Base-by-base conservation (phyloP, 2,888 invertebrate species). In the Pandemis heparana region DNA sequence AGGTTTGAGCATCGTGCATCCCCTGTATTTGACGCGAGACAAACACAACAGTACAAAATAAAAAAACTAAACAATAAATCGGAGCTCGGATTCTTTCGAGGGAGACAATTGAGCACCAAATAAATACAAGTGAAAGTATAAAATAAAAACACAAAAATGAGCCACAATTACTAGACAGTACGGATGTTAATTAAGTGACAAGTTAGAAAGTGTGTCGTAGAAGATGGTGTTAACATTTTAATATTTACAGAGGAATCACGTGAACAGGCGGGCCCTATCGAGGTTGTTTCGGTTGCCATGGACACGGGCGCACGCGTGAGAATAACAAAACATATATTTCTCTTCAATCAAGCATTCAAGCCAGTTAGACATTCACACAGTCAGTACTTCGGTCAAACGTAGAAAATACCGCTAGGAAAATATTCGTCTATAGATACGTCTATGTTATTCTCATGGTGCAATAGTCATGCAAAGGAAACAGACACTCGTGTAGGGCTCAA, bases 1-100 rank as follows among this genome's bases (percentile, higher is more conserved):
- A 89, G 89, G 85, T 87, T 86, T 84, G 89, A 94, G 94, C 93
- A 94, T 91, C 94, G 94, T 94, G 94, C 94, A 94, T 94, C 94
- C 94, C 94, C 94, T 91, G 91, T 88, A 87, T 89, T 74, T 87
- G 91, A 89, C 94, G 93, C 93, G 93, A 91, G 87, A 88, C 82
- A 83, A 85, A 81, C 84, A 83, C 85, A 84, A 83, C 83, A 83
- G 79, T 81, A 83, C 84, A 85, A 82, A 83, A 84, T 86, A 83
- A 84, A 83, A 32, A 32, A 85, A 84, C 83, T 16, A 53, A 82
- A 84, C 80, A 81, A 80, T 77, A 80, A 79, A 77, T 79, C 85
- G 88, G 91, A 92, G 91, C 92, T 88, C 92, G 91, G 93, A 92
- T 89, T 89, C 85, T 85, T 86, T 87, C 89, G 93, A 94, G 94